A percentile compares a stretch with the other conserved stretches of the same genome.
Conservation (phyloP, 2,113 vertebrate genomes). For the Xenopus laevis region DNA sequence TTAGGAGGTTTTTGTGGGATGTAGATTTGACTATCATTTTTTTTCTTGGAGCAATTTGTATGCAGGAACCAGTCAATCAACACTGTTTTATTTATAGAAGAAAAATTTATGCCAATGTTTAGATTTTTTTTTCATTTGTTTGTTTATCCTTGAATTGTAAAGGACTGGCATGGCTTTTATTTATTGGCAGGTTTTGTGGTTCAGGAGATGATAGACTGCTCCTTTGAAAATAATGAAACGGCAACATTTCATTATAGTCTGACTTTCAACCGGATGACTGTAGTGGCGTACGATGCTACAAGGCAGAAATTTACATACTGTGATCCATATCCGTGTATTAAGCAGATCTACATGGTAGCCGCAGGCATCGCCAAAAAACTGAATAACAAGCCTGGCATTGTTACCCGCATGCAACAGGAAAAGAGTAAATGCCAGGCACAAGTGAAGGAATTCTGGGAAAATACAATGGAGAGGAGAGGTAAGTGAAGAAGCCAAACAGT, state of each 20-base stretch:
- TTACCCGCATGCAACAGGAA: not conserved
- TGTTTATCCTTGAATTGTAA: no score
- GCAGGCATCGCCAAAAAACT: not conserved
- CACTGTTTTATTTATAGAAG: no score
- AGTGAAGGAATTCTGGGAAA: constrained; percentile 1
- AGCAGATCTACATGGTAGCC: not conserved
- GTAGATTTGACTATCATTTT: no score
- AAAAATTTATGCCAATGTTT: no score
- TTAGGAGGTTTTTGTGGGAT: no score
- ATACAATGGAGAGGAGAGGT: constrained; percentile 14
- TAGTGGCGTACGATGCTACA: not conserved
- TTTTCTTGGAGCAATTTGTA: no score
- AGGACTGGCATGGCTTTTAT: no score
- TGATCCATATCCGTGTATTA: not conserved
- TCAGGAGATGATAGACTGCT: not conserved
- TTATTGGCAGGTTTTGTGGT: constrained; percentile 6
- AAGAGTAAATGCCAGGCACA: constrained; percentile 6
- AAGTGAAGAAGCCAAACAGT: not conserved
- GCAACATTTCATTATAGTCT: not conserved
- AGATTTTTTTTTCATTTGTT: no score
- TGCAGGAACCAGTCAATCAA: no score
- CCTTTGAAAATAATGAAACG: not conserved
- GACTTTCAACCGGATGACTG: not conserved
- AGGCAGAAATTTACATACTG: not conserved
- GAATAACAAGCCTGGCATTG: not conserved